Evolutionary conservation across 2,797 vertebrate genomes (phyloP), one percentile per base, ranked within the genome.

Genomic region (Hafferia zeledoni): DNA sequence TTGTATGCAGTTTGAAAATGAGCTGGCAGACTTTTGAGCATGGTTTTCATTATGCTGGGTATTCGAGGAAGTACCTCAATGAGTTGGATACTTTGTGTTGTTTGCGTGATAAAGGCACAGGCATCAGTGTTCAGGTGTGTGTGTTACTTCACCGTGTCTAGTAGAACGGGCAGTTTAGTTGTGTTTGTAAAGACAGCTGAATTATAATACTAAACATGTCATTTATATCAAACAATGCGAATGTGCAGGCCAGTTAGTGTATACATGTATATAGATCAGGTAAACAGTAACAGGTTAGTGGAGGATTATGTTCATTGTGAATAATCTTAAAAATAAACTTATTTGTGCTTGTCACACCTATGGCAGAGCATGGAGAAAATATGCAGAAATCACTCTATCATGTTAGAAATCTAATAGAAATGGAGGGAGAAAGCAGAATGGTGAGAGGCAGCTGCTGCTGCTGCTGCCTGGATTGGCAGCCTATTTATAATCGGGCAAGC

Each of bases 401-500:
- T 92, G 85, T 94, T 97, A 95, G 95, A 96, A 96, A 96, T 95
- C 83, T 80, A 96, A 96, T 91, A 94, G 94, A 95, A 96, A 85
- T 75, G 70, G 87, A 92, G 80, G 83, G 94, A 89, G 91, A 84
- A 94, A 88, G 77, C 88, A 94, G 90, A 95, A 71, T 61, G 95
- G 91, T 95, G 88, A 85, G 90, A 97, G 94, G 83, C 96, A 97
- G 97, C 97, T 97, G 96, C 97, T 95, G 75, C 84, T 43, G 92
- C 96, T 90, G 83, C 97, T 95, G 80, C 90, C 80, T 2, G 8
- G 88, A 96, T 97, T 97, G 97, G 95, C 95, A 97, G 88, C 97
- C 95, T 97, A 70, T 98, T 97, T 97, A 96, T 98, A 98, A 96
- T 97, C 23, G 1, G 80, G 86, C 78, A 97, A 93, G 59, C 94